A percentile compares a stretch with the other conserved stretches of the same genome.
These are phyloP conservation scores for Panulirus ornatus DNA, from an alignment of 1,140 invertebrate genomes.

Conservation along the genomic window DNA sequence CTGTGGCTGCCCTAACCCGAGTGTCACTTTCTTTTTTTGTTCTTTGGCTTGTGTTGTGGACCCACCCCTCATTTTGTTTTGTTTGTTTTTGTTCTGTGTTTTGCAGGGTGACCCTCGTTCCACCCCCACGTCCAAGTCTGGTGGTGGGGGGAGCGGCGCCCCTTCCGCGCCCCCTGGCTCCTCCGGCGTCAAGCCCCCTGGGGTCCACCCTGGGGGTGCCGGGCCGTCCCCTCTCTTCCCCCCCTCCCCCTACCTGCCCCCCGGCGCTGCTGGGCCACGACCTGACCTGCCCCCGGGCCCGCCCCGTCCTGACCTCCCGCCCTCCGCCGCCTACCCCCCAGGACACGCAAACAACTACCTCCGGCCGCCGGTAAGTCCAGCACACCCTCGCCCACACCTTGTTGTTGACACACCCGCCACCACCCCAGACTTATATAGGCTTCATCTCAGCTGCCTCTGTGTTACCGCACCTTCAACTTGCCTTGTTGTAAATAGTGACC, in stretches of 20 bases:
- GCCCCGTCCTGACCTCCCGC: conserved; percentile 68
- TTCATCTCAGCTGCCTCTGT: neutral
- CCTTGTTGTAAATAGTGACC: neutral
- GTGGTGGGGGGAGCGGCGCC: conserved; percentile 45
- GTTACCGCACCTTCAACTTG: neutral
- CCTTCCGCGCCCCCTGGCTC: conserved; percentile 47
- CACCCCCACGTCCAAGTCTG: conserved; percentile 67
- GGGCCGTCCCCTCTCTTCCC: conserved; percentile 64
- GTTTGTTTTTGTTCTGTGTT: conserved; percentile 67
- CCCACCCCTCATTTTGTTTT: conserved; percentile 59
- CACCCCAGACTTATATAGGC: neutral
- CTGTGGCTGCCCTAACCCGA: neutral
- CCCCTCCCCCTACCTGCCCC: conserved; percentile 67
- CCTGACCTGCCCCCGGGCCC: conserved; percentile 64
- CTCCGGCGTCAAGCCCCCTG: conserved; percentile 59
- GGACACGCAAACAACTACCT: conserved; percentile 71
- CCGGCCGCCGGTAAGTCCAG: conserved; percentile 68
- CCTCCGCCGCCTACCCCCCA: conserved; percentile 64
- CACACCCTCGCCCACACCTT: conserved; percentile 29
- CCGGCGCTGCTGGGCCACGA: conserved; percentile 52
- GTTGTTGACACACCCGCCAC: too few species aligned
- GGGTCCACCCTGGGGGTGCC: conserved; percentile 52
- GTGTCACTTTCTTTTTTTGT: conserved; percentile 33
- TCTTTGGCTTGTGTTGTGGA: conserved; percentile 15
- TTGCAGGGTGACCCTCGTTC: conserved; percentile 71